Base-by-base conservation (phyloP, 2,888 invertebrate genomes). In the Cynaeus angustus region DNA sequence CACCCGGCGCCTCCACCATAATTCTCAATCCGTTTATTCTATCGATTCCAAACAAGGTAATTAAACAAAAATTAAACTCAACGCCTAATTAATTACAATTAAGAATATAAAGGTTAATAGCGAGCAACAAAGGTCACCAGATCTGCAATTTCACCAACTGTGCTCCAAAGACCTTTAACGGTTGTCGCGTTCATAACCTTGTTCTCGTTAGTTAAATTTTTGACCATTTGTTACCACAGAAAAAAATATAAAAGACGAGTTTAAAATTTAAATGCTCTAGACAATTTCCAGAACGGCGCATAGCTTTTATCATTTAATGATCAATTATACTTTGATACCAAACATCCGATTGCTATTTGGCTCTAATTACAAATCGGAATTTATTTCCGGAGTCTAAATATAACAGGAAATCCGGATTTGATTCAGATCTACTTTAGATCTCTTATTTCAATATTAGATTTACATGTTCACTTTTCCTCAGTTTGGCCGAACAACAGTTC, bases 91-190 rank as follows among this genome's bases (percentile, higher is more conserved):
- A 53, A 55, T 61, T 61, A 68, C 61, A 62, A 68, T 68, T 62
- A 62, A 33, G 62, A 45, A 53, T 62, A 28, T 38, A 70, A 70
- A 70, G 70, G 70, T 70, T 70, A 70, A 70, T 66, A 56, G 64
- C 70, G 30, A 41, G 26, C 14, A 46, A 62, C 56, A 70, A 70
- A 70, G 70, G 70, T 67, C 67, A 59, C 26, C 46, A 33, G 16
- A 52, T 48, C 61, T 66, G 58, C 69, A 65, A 56, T 69, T 69
- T 58, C 41, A 41, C 12, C 48, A 37, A 61, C 16, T 61, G 52
- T 64, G 50, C n/a, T 41, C 64, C 50, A 62, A 14, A 56, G 48
- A 66, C 58, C 48, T 58, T 50, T 66, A 50, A 21, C 21, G 21
- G 21, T 21, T 21, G 21, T 4, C 21, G 21, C 21, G 21, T 21